These are phyloP conservation scores for Umimayanthus chanpuru DNA, from an alignment of 92 coral and sea anemone species.

Conservation along the genomic window DNA sequence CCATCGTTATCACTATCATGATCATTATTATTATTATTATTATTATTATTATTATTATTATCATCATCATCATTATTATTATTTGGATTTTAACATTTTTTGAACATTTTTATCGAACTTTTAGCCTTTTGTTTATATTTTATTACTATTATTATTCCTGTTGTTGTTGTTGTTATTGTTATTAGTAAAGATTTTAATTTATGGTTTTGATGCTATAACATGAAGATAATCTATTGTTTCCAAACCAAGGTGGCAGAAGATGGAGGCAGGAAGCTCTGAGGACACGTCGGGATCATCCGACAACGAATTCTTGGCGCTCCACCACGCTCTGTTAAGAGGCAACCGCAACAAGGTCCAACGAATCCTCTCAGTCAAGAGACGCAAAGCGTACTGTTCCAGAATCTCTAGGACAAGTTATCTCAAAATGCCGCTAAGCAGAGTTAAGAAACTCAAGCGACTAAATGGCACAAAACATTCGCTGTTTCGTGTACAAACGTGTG, in stretches of 20 bases:
- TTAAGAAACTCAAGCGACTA: background rate
- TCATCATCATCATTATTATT: background rate
- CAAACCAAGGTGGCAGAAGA: background rate
- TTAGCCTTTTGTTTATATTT: too few relatives aligned
- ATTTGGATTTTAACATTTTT: background rate
- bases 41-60: background rate
- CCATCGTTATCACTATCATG: background rate
- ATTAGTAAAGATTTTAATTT: too few relatives aligned
- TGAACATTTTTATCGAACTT: background rate
- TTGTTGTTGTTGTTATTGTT: too few relatives aligned
- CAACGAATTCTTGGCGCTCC: background rate
- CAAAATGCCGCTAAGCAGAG: background rate
- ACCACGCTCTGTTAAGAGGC: slow-evolving; percentile 19
- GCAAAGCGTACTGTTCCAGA: background rate
- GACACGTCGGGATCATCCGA: background rate
- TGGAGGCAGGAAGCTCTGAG: slow-evolving; percentile 17
- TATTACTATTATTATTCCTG: too few relatives aligned
- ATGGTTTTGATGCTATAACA: too few relatives aligned
- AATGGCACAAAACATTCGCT: background rate
- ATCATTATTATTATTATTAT: background rate
- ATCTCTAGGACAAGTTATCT: background rate
- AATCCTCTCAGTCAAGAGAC: slow-evolving; percentile 18
- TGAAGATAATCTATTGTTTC: background rate
- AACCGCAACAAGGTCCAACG: slow-evolving; percentile 14
- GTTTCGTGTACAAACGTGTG: background rate